These are phyloP conservation scores for Pachymerium ferrugineum DNA, from an alignment of 2,888 invertebrate genomes.

Conservation along the genomic window DNA sequence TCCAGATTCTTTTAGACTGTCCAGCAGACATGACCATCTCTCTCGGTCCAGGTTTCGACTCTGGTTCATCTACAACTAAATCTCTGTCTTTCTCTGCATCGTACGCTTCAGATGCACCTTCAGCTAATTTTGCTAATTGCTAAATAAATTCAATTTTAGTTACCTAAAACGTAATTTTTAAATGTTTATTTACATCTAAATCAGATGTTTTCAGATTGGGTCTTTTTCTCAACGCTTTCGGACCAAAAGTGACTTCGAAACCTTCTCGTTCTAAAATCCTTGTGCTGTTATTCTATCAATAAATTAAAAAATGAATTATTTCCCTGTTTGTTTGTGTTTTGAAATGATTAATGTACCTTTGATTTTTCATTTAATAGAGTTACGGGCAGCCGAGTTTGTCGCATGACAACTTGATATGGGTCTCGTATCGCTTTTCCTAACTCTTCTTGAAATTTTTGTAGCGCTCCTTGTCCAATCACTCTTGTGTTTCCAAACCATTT, in stretches of 20 bases:
- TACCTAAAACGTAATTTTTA: not conserved
- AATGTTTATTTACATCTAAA: constrained; percentile 57
- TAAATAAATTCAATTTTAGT: constrained; percentile 37
- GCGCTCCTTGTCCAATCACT: constrained; percentile 76
- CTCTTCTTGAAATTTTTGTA: constrained; percentile 70
- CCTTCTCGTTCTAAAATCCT: constrained; percentile 67
- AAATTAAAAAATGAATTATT: not conserved
- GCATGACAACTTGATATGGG: constrained; percentile 97
- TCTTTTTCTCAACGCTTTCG: constrained; percentile 83
- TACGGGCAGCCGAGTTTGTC: constrained; percentile 87
- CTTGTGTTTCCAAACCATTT: constrained; percentile 98
- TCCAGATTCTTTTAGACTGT: constrained; percentile 96
- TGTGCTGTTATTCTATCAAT: no score
- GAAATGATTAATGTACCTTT: constrained; percentile 46
- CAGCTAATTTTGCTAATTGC: constrained; percentile 62
- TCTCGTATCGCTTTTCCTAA: constrained; percentile 89
- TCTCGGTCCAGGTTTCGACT: constrained; percentile 70
- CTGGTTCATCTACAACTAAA: constrained; percentile 66
- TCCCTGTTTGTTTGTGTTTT: not conserved
- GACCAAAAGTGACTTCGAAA: constrained; percentile 90
- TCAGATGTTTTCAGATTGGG: constrained; percentile 67
- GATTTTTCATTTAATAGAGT: constrained; percentile 84
- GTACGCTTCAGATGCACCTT: constrained; percentile 68
- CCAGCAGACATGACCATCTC: constrained; percentile 96
- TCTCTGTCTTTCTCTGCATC: constrained; percentile 74